A percentile compares a stretch with the other conserved stretches of the same genome.
phyloP scores from a whole-genome alignment of 2,113 vertebrate genomes.

The Polypterus senegalus region DNA sequence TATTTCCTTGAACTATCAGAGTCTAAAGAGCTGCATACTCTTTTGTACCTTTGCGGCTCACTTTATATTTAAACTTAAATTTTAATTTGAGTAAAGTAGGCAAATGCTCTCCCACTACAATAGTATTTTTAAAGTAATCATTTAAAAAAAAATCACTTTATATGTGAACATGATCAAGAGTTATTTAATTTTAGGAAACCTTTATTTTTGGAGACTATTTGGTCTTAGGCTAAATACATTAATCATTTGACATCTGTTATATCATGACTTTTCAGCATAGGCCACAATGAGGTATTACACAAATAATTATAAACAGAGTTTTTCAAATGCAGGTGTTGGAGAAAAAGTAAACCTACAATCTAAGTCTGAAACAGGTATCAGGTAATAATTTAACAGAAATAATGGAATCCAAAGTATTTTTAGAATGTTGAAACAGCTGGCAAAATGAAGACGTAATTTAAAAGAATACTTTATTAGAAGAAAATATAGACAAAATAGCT shows the following conservation, averaged over 20 bases:
- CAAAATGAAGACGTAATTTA: constrained; percentile 19
- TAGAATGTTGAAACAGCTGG: constrained; percentile 37
- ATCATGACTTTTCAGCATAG: constrained; percentile 21
- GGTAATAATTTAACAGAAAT: constrained; percentile 37
- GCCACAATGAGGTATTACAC: constrained; percentile 23
- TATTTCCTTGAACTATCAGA: too few relatives aligned
- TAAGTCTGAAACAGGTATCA: constrained; percentile 30
- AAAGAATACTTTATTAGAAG: constrained; percentile 47
- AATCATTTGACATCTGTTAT: constrained; percentile 32
- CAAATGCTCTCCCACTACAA: too few relatives aligned
- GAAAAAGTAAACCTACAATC: constrained; percentile 40
- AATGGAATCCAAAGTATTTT: constrained; percentile 38
- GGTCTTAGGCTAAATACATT: constrained; percentile 11
- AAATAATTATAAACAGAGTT: constrained; percentile 45
- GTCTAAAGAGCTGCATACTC: too few relatives aligned
- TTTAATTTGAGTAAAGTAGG: too few relatives aligned
- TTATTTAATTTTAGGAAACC: neutral
- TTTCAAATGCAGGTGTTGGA: constrained; percentile 44
- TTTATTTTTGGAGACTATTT: too few relatives aligned
- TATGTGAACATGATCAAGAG: too few relatives aligned
- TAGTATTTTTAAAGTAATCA: too few relatives aligned
- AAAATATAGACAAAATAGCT: constrained; percentile 4
- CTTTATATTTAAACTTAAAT: too few relatives aligned
- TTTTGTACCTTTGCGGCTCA: too few relatives aligned
- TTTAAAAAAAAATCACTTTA: too few relatives aligned